These are phyloP conservation scores for Dugesia japonica DNA, from an alignment of 2,888 invertebrate species.

Conservation along the genomic window DNA sequence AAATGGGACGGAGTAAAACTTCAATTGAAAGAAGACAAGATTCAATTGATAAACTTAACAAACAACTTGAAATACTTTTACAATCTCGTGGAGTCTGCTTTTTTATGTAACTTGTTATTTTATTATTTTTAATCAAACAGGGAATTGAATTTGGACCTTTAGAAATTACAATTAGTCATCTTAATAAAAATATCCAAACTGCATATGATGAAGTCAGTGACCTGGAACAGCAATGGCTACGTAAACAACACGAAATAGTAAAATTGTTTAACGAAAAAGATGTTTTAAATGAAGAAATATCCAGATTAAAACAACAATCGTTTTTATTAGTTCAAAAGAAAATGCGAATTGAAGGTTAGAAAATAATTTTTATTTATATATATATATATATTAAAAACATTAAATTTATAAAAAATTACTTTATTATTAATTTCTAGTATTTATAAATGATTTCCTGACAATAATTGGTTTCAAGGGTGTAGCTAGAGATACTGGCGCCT, in stretches of 20 bases:
- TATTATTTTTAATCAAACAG: slow-evolving; percentile 36
- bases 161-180: slow-evolving; percentile 46
- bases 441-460: no score
- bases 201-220: slow-evolving; percentile 43
- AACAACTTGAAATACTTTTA: slow-evolving; percentile 45
- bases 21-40: slow-evolving; percentile 47
- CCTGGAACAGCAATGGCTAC: slow-evolving; percentile 47
- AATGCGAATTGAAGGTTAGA: slow-evolving; percentile 46
- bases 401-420: no score
- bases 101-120: background rate
- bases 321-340: slow-evolving; percentile 47
- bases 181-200: slow-evolving; percentile 45
- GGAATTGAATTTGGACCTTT: slow-evolving; percentile 48
- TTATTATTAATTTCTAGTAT: no score
- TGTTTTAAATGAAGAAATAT: slow-evolving; percentile 40
- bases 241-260: slow-evolving; percentile 47
- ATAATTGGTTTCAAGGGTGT: no score
- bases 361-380: no score
- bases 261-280: slow-evolving; percentile 43
- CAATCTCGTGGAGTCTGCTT: slow-evolving; percentile 43
- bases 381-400: no score
- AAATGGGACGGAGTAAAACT: slow-evolving; percentile 45
- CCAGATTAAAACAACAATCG: slow-evolving; percentile 43
- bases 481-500: no score
- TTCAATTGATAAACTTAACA: slow-evolving; percentile 46